phyloP scores from a whole-genome alignment of 2,888 invertebrate species.

The Spatulosminthurus flaviceps region DNA sequence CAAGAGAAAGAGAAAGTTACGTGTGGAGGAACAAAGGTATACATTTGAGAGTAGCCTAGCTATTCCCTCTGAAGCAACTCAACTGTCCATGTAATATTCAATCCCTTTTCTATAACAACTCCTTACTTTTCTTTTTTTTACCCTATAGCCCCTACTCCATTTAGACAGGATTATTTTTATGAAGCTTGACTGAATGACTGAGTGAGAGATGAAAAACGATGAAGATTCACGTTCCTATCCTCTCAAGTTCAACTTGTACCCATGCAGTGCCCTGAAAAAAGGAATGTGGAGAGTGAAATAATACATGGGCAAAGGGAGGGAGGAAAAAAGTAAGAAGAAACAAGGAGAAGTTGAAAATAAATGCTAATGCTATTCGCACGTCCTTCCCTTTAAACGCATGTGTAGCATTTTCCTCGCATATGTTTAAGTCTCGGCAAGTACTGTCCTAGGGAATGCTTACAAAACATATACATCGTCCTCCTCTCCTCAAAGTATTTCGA shows the following conservation, averaged over 20 bases:
- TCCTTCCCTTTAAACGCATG: not conserved
- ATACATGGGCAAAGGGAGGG: not conserved
- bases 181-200: conserved; percentile 8
- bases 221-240: not conserved
- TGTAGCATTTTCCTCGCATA: not conserved
- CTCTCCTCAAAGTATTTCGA: too few relatives aligned
- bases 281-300: not conserved
- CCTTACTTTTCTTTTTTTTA: not conserved
- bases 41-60: not conserved
- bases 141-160: not conserved
- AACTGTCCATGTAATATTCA: conserved; percentile 14
- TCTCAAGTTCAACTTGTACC: not conserved
- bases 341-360: conserved; percentile 30
- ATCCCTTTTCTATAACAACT: not conserved
- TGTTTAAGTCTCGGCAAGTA: not conserved
- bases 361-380: conserved; percentile 21
- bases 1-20: not conserved
- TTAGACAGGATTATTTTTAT: conserved; percentile 5
- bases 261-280: not conserved
- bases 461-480: not conserved
- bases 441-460: not conserved
- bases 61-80: not conserved
- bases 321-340: not conserved
- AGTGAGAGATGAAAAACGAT: not conserved
- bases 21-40: not conserved